Evolutionary conservation across 1,140 invertebrate genomes (phyloP).

Genomic region (Rhizoglyphus robini): DNA sequence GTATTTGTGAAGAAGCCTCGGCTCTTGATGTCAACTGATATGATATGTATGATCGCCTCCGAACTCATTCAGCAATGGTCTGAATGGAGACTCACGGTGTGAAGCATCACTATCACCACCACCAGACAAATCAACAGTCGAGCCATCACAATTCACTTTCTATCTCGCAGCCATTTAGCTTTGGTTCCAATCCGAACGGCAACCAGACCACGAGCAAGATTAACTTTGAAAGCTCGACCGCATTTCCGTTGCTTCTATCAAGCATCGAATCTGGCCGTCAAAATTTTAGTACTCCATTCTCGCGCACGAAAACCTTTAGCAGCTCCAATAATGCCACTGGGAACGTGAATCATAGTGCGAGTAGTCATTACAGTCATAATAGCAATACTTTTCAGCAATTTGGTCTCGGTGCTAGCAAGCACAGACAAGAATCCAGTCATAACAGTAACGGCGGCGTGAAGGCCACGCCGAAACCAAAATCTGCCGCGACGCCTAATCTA

Average conservation of each 20-base stretch:
- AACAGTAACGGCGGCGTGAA: not conserved
- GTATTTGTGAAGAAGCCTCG: too few species aligned
- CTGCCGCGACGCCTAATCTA: not conserved
- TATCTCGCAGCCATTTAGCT: not conserved
- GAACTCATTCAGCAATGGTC: constrained; percentile 4
- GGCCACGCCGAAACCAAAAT: not conserved
- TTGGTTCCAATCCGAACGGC: not conserved
- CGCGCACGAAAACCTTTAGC: not conserved
- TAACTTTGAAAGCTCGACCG: not conserved
- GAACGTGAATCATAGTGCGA: constrained; percentile 3
- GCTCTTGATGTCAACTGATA: not conserved
- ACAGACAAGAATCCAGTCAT: not conserved
- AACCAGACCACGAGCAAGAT: not conserved
- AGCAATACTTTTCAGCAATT: not conserved
- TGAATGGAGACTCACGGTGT: constrained; percentile 5
- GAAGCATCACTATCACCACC: not conserved
- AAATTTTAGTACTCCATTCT: not conserved
- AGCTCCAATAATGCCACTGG: not conserved
- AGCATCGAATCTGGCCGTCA: constrained; percentile 1
- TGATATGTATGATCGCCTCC: not conserved
- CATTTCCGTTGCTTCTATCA: not conserved
- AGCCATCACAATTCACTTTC: not conserved
- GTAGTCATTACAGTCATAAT: not conserved
- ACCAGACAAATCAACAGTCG: not conserved
- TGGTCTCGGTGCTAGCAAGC: not conserved